Conservation (phyloP, 2,113 vertebrate species). For the Ctenodactylus gundi region DNA sequence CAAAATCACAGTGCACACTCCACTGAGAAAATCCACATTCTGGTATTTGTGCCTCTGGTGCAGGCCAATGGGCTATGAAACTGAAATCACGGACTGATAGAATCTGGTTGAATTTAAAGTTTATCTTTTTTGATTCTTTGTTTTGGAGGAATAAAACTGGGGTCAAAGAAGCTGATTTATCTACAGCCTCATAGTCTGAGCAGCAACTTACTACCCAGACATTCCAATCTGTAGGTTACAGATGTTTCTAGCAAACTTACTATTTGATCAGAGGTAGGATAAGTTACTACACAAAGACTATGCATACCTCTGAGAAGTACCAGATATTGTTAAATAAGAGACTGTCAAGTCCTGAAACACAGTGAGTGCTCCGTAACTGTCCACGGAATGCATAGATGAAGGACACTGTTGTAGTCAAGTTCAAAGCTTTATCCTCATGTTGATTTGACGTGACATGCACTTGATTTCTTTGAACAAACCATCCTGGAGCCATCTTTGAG, state of each 20-base stretch:
- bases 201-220: neutral
- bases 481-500: fast-evolving
- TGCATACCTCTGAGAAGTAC: neutral
- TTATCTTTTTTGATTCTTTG: neutral
- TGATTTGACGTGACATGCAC: neutral
- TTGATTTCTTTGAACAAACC: fast-evolving
- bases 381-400: neutral
- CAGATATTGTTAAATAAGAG: neutral
- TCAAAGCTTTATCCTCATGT: neutral
- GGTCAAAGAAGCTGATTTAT: neutral
- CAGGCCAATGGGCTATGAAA: too few species aligned
- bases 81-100: neutral
- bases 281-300: neutral
- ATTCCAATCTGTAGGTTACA: neutral
- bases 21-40: too few species aligned
- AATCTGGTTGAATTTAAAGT: neutral
- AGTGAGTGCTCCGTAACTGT: neutral
- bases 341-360: neutral
- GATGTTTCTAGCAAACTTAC: neutral
- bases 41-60: too few species aligned
- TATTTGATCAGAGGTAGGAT: neutral
- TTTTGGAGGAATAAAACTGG: neutral
- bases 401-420: neutral
- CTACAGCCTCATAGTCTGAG: neutral
- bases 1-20: neutral